phyloP scores from a whole-genome alignment of 2,888 invertebrate genomes.

The Notodonta ziczac region DNA sequence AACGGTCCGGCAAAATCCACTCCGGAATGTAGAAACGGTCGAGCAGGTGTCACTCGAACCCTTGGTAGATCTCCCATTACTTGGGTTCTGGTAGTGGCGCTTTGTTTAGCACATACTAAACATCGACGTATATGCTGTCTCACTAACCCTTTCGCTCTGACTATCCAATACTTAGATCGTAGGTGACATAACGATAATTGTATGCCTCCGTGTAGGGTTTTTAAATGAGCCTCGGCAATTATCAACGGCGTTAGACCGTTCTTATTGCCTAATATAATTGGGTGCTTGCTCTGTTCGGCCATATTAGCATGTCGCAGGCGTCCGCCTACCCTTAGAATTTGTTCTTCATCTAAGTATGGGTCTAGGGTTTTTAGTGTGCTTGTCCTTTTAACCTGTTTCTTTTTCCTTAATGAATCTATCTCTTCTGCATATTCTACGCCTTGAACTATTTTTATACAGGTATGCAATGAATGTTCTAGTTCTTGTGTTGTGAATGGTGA shows the following conservation, averaged over 20 bases:
- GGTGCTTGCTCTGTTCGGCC: too few relatives aligned
- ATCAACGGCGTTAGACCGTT: too few relatives aligned
- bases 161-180: constrained; percentile 5
- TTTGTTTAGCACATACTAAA: constrained; percentile 3
- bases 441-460: constrained; percentile 26
- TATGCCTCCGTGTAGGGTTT: constrained; percentile 7
- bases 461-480: constrained; percentile 16
- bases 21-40: constrained; percentile 6
- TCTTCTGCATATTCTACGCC: constrained; percentile 22
- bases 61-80: constrained; percentile 12
- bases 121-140: constrained; percentile 9
- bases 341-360: constrained; percentile 27
- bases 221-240: constrained; percentile 7
- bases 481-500: constrained; percentile 20
- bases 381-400: constrained; percentile 16
- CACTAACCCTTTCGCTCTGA: not conserved
- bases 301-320: not conserved
- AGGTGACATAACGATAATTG: not conserved
- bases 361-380: constrained; percentile 25
- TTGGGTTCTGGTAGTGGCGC: not conserved
- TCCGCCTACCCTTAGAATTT: constrained; percentile 6
- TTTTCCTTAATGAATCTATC: constrained; percentile 12
- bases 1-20: constrained; percentile 11
- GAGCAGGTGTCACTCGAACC: constrained; percentile 6
- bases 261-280: too few relatives aligned